phyloP scores from a whole-genome alignment of 2,888 invertebrate species.

The Nebria brevicollis region DNA sequence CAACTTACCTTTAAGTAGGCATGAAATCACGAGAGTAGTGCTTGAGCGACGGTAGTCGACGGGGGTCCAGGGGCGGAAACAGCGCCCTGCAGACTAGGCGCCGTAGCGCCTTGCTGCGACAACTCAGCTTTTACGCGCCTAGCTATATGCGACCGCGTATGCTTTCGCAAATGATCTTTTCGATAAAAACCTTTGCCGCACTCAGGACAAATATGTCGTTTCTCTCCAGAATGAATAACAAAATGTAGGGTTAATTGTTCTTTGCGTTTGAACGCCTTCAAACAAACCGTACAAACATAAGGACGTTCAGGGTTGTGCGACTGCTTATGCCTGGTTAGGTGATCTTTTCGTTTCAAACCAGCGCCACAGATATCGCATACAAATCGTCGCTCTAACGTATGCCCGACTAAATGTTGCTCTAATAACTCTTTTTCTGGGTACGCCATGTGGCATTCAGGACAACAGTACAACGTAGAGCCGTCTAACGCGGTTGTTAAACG shows the following conservation, averaged over 20 bases:
- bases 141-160: slow-evolving; percentile 86
- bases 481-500: slow-evolving; percentile 81
- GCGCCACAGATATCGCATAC: slow-evolving; percentile 92
- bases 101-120: slow-evolving; percentile 70
- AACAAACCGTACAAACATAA: slow-evolving; percentile 87
- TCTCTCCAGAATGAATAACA: slow-evolving; percentile 90
- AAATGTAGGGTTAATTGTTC: slow-evolving; percentile 89
- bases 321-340: slow-evolving; percentile 86
- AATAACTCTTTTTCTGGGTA: slow-evolving; percentile 85
- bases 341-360: slow-evolving; percentile 87
- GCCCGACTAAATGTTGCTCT: slow-evolving; percentile 87
- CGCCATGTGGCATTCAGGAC: slow-evolving; percentile 91
- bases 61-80: slow-evolving; percentile 61
- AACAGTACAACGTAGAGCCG: slow-evolving; percentile 86
- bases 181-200: slow-evolving; percentile 92
- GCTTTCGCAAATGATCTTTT: slow-evolving; percentile 87
- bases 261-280: slow-evolving; percentile 89
- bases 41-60: slow-evolving; percentile 36
- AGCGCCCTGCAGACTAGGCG: slow-evolving; percentile 58
- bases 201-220: slow-evolving; percentile 86
- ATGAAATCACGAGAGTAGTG: slow-evolving; percentile 41
- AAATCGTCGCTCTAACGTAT: slow-evolving; percentile 85
- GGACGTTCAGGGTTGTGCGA: slow-evolving; percentile 90
- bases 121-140: slow-evolving; percentile 86
- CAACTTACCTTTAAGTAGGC: slow-evolving; percentile 28